These are phyloP conservation scores for Apodemia zela DNA, from an alignment of 2,888 invertebrate genomes.

Conservation along the genomic window DNA sequence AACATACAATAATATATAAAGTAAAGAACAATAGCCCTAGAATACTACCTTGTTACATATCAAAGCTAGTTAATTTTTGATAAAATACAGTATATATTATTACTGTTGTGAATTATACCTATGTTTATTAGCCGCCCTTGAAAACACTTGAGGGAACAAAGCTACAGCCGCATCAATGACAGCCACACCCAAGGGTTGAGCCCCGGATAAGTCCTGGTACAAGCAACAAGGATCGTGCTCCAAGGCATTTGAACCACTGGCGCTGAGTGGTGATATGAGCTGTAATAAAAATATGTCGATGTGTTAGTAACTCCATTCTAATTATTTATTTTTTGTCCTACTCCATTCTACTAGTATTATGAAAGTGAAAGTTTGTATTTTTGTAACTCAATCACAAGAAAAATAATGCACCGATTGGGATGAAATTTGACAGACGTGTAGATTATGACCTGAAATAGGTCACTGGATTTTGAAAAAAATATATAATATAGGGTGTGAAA, in stretches of 20 bases:
- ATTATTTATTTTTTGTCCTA: too few relatives aligned
- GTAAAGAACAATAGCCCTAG: background rate
- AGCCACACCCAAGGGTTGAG: constrained; percentile 95
- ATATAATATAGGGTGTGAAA: too few relatives aligned
- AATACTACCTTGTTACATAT: background rate
- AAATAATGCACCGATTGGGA: too few relatives aligned
- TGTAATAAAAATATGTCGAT: constrained; percentile 52
- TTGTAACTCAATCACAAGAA: too few relatives aligned
- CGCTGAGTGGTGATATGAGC: constrained; percentile 94
- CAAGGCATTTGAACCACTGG: constrained; percentile 96
- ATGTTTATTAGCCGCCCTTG: constrained; percentile 96
- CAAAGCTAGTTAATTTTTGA: too few relatives aligned
- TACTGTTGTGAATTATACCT: constrained; percentile 66
- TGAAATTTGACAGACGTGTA: too few relatives aligned
- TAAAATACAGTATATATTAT: background rate
- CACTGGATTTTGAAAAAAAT: too few relatives aligned
- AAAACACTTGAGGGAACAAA: constrained; percentile 96
- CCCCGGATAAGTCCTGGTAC: constrained; percentile 86
- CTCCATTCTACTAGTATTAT: too few relatives aligned
- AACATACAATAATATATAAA: constrained; percentile 14
- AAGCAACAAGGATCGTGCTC: constrained; percentile 98
- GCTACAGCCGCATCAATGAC: constrained; percentile 97
- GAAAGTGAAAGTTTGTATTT: too few relatives aligned
- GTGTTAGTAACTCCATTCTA: too few relatives aligned
- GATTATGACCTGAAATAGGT: too few relatives aligned